Conservation (phyloP, 2,888 invertebrate genomes). For the Branchellion lobata region DNA sequence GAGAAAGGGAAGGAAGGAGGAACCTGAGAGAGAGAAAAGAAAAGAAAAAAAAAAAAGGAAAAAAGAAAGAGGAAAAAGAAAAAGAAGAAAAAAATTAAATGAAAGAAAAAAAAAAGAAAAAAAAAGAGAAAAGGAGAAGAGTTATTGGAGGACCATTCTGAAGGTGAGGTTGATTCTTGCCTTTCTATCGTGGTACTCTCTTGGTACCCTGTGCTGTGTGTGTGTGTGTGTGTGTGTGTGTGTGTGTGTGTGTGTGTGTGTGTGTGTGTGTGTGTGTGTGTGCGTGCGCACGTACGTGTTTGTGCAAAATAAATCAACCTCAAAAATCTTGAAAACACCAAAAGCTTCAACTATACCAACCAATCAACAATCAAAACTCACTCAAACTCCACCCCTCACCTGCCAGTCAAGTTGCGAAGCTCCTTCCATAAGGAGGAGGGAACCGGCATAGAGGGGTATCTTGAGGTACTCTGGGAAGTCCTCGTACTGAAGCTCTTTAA, state of each 20-base stretch:
- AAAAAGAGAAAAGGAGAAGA: neutral
- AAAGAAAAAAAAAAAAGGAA: neutral
- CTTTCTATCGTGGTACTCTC: conserved; percentile 61
- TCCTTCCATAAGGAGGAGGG: conserved; percentile 65
- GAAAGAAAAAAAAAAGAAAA: too few species aligned
- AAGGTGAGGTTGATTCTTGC: conserved; percentile 63
- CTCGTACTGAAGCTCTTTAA: conserved; percentile 54
- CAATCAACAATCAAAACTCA: too few species aligned
- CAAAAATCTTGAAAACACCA: neutral
- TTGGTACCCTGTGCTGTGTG: conserved; percentile 62
- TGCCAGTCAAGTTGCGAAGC: conserved; percentile 64
- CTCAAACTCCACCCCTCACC: too few species aligned
- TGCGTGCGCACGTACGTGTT: too few species aligned
- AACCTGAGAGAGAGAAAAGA: too few species aligned
- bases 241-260: too few species aligned
- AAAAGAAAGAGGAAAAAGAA: conserved; percentile 4
- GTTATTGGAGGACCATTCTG: conserved; percentile 56
- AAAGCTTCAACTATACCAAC: too few species aligned
- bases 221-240: too few species aligned
- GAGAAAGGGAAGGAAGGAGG: too few species aligned
- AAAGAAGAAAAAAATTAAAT: too few species aligned
- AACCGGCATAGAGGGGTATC: conserved; percentile 63
- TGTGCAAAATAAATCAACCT: neutral
- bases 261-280: too few species aligned
- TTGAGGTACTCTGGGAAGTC: conserved; percentile 56